A percentile compares a stretch with the other conserved stretches of the same genome.
Evolutionary conservation across 2,888 invertebrate genomes (phyloP).

Genomic region (Hydriomena furcata): DNA sequence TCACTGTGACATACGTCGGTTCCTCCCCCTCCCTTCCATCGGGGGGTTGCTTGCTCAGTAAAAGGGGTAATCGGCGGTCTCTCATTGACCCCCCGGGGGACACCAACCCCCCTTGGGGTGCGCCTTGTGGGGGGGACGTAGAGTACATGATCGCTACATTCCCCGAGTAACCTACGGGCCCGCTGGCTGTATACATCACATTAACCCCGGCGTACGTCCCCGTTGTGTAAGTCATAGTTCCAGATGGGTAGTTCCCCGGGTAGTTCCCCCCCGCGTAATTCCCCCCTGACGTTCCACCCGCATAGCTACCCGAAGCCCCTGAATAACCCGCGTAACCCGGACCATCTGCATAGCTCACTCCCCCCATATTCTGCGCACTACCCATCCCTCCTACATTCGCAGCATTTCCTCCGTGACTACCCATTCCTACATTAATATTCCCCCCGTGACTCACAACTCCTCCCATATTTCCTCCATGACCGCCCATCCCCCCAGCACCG

Average conservation of each 20-base stretch:
- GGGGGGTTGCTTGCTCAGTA: slow-evolving; percentile 37
- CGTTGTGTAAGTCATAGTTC: slow-evolving; percentile 18
- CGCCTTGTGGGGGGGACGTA: slow-evolving; percentile 4
- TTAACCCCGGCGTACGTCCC: slow-evolving; percentile 27
- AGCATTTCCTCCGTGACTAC: too few relatives aligned
- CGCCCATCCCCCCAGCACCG: neutral
- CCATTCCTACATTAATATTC: neutral
- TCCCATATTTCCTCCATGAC: too few relatives aligned
- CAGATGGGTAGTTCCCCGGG: slow-evolving; percentile 4
- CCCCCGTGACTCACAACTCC: too few relatives aligned
- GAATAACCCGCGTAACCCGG: slow-evolving; percentile 4
- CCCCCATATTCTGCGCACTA: neutral
- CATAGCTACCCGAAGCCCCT: neutral
- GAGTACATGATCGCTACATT: slow-evolving; percentile 28
- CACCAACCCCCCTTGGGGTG: slow-evolving; percentile 9
- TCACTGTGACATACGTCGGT: slow-evolving; percentile 66
- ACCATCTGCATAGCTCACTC: neutral
- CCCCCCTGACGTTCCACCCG: neutral
- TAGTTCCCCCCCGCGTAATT: slow-evolving; percentile 7
- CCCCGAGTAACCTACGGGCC: slow-evolving; percentile 23
- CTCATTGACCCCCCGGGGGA: slow-evolving; percentile 23
- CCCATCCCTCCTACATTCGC: too few relatives aligned
- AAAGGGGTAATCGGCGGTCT: slow-evolving; percentile 44
- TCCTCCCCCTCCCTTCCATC: slow-evolving; percentile 42
- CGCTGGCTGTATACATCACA: slow-evolving; percentile 30